Conservation (phyloP, 2,888 invertebrate genomes). For the Ctena decussata region DNA sequence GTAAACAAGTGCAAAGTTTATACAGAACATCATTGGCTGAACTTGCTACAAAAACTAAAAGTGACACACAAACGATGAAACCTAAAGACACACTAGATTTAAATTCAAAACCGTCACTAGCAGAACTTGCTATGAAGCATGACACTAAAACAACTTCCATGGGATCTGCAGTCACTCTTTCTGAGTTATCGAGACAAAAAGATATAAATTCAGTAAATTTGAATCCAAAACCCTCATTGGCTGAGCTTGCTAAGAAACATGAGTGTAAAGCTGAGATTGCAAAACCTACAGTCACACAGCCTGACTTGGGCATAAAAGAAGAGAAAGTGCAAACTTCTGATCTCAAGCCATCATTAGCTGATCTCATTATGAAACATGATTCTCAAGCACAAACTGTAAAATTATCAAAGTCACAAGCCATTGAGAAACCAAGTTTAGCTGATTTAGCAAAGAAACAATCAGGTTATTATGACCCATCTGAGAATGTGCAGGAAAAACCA, state of each 20-base stretch:
- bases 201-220: no score
- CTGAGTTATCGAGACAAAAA: no score
- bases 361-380: neutral
- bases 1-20: no score
- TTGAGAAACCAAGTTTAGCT: neutral
- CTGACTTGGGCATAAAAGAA: neutral
- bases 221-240: neutral
- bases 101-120: neutral
- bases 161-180: no score
- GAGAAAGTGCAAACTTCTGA: neutral
- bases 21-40: neutral
- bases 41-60: neutral
- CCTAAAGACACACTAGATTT: neutral
- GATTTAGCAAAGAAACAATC: neutral
- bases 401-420: neutral
- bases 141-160: neutral
- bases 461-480: neutral
- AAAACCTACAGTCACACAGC: no score
- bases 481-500: neutral
- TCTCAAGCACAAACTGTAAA: neutral
- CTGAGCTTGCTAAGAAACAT: neutral
- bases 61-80: neutral
- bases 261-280: neutral
- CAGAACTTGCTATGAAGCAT: neutral
- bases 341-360: neutral